Base-by-base conservation (phyloP, 2,888 invertebrate genomes). In the Chrysina gloriosa region DNA sequence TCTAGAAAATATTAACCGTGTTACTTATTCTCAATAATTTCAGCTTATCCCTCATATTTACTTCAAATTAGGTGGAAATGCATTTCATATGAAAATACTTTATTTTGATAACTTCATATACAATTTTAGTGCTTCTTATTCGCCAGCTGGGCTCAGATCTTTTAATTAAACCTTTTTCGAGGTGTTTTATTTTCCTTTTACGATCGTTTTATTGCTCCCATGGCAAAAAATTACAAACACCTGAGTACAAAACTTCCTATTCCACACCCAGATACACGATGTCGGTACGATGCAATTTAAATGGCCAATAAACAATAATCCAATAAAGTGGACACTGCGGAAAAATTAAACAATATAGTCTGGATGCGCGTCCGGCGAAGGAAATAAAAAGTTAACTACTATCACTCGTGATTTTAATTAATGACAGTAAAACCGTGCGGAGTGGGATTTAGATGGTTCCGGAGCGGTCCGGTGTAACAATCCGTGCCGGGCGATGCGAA, bases 371-470 rank as follows among this genome's bases (percentile, higher is more conserved):
- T 67, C 70, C 70, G 64, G 72, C 47, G 65, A 70, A 73, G 75
- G 74, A 76, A 78, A 79, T 78, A 79, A 80, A 80, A 79, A 80
- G 79, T 80, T 79, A 79, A 80, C 79, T 77, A 61, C 58, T 61
- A 77, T 78, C 75, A 74, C 75, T 71, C 71, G 73, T 73, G 74
- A 75, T 75, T 77, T 81, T 82, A 81, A 82, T 82, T 82, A 81
- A 82, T 82, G 80, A 78, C 77, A 77, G 80, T 82, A 79, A 82
- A 82, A 80, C 77, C 76, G 78, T 80, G 80, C 69, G 74, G 76
- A 36, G 48, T 50, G 52, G 65, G 65, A 63, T 68, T 58, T 54
- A 47, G 50, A 42, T 29, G 58, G 58, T 42, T 27, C 42, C 67
- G 56, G 58, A 58, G 27, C 56, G 47, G 56, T 47, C 65, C 56